Evolutionary conservation across 2,113 vertebrate species (phyloP), one percentile per base, ranked within the genome.

Genomic region (Hemiscyllium ocellatum): DNA sequence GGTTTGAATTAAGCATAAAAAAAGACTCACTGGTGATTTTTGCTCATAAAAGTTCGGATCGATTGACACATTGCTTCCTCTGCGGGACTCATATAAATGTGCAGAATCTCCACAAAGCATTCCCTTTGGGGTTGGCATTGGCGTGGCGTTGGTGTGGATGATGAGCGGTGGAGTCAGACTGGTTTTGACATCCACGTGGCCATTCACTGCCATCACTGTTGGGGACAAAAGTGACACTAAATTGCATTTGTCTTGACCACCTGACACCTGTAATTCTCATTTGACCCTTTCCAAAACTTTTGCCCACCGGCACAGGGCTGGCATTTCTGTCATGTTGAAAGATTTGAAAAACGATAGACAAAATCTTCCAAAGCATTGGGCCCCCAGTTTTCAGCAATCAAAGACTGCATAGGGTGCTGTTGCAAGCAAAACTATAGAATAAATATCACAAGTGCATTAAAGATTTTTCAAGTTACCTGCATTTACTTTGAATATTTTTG

Each of bases 121-220:
- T 1, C 98, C 98, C 97, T 99, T 99, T 96, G 99, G 99, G 83
- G 99, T 96, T 0, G 99, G 98, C 99, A 99, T 99, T 0, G 99
- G 99, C 0, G 99, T 99, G 96, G 99, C 99, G 0, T 99, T 99
- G 0, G 99, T 99, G 96, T 99, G 99, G 95, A 99, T 99, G 96
- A 99, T 99, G 10, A 99, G 98, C 0, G 99, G 99, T 0, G 99
- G 99, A n/a, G 99, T 97, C 97, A 99, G 97, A 96, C 98, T 99
- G 97, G 97, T 98, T 97, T 97, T 99, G 96, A 99, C 97, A 96
- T 99, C 99, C 0, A 98, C 98, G 72, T 98, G 98, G 56, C 98
- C 98, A 0, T 98, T 98, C 96, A 98, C 97, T 96, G 98, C 98
- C 96, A 98, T 98, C 97, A 98, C 98, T 98, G 96, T 72, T 61